These are phyloP conservation scores for Megamerina dolium DNA, from an alignment of 2,888 invertebrate species.

Conservation along the genomic window DNA sequence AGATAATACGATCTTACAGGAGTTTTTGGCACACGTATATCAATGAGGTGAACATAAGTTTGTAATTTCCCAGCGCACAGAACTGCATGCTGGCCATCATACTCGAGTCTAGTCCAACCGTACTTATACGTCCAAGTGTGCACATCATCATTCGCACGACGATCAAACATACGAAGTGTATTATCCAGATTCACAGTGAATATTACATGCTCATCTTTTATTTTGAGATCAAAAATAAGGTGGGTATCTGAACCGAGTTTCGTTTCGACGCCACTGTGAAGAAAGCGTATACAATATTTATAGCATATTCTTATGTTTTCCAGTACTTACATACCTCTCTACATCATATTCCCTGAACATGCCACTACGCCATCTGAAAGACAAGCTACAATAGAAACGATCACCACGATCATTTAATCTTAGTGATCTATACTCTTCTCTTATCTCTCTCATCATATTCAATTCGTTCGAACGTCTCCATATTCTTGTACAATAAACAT, in stretches of 20 bases:
- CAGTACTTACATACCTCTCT: constrained; percentile 33
- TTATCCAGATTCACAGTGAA: constrained; percentile 65
- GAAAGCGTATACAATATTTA: neutral
- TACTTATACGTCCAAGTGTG: constrained; percentile 60
- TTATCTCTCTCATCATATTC: constrained; percentile 30
- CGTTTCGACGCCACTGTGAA: constrained; percentile 30
- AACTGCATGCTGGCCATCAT: constrained; percentile 58
- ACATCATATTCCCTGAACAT: constrained; percentile 42
- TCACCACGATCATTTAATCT: constrained; percentile 31
- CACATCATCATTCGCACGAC: constrained; percentile 54
- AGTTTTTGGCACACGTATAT: constrained; percentile 54
- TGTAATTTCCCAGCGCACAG: constrained; percentile 60
- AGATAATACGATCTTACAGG: constrained; percentile 54
- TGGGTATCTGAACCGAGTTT: constrained; percentile 52
- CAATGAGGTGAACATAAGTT: constrained; percentile 62
- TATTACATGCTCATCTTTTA: constrained; percentile 54
- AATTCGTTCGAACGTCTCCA: constrained; percentile 43
- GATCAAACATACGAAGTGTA: constrained; percentile 59
- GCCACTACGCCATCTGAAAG: constrained; percentile 29
- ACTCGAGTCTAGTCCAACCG: constrained; percentile 59
- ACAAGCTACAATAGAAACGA: constrained; percentile 40
- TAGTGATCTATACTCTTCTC: constrained; percentile 35
- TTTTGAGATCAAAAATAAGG: constrained; percentile 57
- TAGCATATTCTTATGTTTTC: neutral
- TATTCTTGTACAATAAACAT: constrained; percentile 35